phyloP scores from a whole-genome alignment of 2,797 vertebrate species.

The Sylvilagus floridanus region DNA sequence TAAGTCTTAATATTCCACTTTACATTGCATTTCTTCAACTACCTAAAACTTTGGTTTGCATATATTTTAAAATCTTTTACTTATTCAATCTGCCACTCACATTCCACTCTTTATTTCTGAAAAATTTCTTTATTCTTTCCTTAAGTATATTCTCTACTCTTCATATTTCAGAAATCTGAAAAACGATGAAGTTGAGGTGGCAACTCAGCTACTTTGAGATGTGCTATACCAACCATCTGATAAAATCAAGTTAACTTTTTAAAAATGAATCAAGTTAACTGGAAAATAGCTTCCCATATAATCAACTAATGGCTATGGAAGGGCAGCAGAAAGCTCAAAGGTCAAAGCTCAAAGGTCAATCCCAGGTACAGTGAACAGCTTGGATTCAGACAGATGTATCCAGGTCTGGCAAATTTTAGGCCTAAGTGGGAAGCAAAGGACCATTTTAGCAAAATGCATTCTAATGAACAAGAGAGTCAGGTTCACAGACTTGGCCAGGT shows the following conservation, averaged over 20 bases:
- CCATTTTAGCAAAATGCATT: neutral
- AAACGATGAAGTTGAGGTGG: slow-evolving; percentile 4
- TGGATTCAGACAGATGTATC: neutral
- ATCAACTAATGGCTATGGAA: neutral
- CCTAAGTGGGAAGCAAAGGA: neutral
- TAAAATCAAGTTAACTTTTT: neutral
- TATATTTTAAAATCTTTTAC: slow-evolving; percentile 2
- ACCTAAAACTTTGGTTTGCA: slow-evolving; percentile 12
- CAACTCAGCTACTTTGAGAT: neutral
- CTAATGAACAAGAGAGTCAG: neutral
- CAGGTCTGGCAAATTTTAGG: neutral
- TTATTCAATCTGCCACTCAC: neutral
- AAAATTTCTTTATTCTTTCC: neutral
- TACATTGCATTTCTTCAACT: slow-evolving; percentile 38
- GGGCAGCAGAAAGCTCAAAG: neutral
- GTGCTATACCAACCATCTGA: neutral
- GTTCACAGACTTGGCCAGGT: neutral
- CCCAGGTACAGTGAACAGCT: neutral
- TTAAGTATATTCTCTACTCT: neutral
- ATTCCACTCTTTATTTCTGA: neutral
- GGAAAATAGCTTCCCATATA: neutral
- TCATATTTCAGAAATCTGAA: neutral
- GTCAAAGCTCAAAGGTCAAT: neutral
- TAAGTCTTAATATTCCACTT: neutral
- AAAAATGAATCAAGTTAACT: neutral